Base-by-base conservation (phyloP, 1,140 invertebrate genomes). In the Drosophila elegans region DNA sequence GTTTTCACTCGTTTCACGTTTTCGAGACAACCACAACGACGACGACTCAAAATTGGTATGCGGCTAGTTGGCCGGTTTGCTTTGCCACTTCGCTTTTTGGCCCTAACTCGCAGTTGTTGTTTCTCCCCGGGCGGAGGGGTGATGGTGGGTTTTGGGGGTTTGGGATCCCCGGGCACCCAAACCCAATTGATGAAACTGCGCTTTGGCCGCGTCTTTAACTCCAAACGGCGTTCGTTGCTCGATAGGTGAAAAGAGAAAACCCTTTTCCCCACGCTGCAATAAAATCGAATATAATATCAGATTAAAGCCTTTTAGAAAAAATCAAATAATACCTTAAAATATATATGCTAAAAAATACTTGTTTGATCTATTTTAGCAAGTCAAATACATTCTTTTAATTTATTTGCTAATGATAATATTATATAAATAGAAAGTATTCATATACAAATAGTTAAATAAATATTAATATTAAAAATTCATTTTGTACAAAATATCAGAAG, bases 1-100 rank as follows among this genome's bases (percentile, higher is more conserved):
- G 84, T 88, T 89, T 88, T 88, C 80, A 89, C 84, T 88, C 83
- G 84, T 69, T 88, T 88, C 84, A 76, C 71, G 83, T 83, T 88
- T 88, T 89, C 63, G 74, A 80, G 76, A 73, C 69, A 67, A 68
- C 41, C 5, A 51, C 48, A 25, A 41, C 49, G 39, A 39, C 63
- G 53, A 72, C 53, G 60, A 78, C 78, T 88, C 60, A 78, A 80
- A 88, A 80, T 89, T 86, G 83, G 83, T 89, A 86, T 89, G 83
- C 84, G 71, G 56, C 66, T 69, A 67, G 68, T 68, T 78, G 63
- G 63, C 55, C 68, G 59, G 55, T 62, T 73, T 74, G 57, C 54
- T 57, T 44, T 51, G 29, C 69, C 48, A 52, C 39, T 51, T 56
- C 42, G 54, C 45, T 56, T 42, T 68, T 46, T 42, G 53, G 67